phyloP scores from a whole-genome alignment of 1,140 invertebrate species.

The Penaeus indicus region DNA sequence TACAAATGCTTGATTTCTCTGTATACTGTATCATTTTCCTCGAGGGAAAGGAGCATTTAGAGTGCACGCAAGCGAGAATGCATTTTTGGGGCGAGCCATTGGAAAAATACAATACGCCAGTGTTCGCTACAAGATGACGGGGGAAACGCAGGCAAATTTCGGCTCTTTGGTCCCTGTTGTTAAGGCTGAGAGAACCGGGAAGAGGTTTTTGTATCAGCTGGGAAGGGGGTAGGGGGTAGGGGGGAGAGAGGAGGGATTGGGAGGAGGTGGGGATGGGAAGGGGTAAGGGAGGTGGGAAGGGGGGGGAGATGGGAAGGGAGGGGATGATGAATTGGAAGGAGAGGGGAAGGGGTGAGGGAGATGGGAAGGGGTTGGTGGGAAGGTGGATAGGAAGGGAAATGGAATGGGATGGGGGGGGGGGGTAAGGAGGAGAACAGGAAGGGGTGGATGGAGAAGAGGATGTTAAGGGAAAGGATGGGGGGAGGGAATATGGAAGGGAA shows the following conservation, averaged over 20 bases:
- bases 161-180: no score
- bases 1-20: no score
- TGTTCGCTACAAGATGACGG: no score
- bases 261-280: not conserved
- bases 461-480: not conserved
- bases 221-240: not conserved
- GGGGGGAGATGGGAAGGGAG: not conserved
- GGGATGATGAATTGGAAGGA: not conserved
- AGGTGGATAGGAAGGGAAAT: not conserved
- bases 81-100: no score
- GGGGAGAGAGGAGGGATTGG: conserved; percentile 3
- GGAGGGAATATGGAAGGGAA: not conserved
- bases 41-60: no score
- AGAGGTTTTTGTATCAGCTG: not conserved
- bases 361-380: not conserved
- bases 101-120: no score
- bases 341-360: not conserved
- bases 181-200: no score
- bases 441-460: not conserved
- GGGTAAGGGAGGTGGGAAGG: not conserved
- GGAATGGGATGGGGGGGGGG: not conserved
- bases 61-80: no score
- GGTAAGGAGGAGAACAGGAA: not conserved
- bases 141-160: no score
- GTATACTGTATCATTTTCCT: no score